Evolutionary conservation across 2,797 vertebrate species (phyloP), one percentile per base, ranked within the genome.

Genomic region (Zenarchopterus dispar): DNA sequence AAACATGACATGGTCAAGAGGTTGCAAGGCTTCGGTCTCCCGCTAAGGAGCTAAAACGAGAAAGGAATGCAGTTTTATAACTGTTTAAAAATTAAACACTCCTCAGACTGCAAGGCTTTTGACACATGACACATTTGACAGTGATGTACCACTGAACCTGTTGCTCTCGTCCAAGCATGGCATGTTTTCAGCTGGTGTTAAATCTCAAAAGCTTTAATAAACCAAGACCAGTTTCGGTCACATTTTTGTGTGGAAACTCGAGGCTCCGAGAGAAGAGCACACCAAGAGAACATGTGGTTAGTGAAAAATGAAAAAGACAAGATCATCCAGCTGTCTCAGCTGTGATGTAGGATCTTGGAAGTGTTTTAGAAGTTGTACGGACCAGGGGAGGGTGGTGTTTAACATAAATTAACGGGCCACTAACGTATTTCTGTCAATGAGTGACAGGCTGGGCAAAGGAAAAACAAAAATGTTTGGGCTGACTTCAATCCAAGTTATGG

Each of bases 401-500:
- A 78, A 58, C 43, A 49, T 15, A 50, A 70, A 67, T 39, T 39
- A 39, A 39, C 36, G 3, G 36, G 13, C 47, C 56, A 4, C 31
- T 46, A 8, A 64, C 58, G 77, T 70, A 78, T 79, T 78, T 56
- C 79, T 85, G 67, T 85, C 64, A 66, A 55, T 73, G 52, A 77
- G 59, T 67, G 61, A 80, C 43, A 47, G 52, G 26, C 46, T 63
- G 50, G 51, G 16, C 39, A 42, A 39, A 48, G 36, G 48, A 62
- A 66, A n/a, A 46, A 60, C 6, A 24, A 46, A 36, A 46, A n/a
- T 18, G 24, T 33, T 36, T 13, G 45, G 46, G 55, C 43, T 43
- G 6, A 19, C 48, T 22, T 63, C 43, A 60, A 23, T n/a, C 5
- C 28, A 26, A 48, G 31, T 9, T 39, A 28, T 18, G 55, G 75